phyloP scores from a whole-genome alignment of 2,113 vertebrate genomes.

The Baryphthengus martii region DNA sequence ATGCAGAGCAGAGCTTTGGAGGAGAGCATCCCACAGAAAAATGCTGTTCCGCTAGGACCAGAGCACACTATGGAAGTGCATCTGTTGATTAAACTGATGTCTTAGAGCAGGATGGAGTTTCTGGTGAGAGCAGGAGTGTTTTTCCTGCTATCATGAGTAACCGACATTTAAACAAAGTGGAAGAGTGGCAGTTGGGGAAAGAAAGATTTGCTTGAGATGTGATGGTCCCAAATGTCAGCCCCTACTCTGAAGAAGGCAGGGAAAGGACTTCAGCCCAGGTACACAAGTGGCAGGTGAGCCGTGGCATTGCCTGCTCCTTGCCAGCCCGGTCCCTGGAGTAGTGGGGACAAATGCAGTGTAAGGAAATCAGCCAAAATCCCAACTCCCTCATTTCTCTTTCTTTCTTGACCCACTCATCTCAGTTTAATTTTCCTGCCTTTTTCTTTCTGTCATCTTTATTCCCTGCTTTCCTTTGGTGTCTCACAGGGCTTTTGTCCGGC shows the following conservation, averaged over 20 bases:
- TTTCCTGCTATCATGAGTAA: not conserved
- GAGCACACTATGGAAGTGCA: not conserved
- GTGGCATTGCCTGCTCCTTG: not conserved
- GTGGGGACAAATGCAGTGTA: not conserved
- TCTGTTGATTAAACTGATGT: not conserved
- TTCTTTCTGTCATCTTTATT: not conserved
- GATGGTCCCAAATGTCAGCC: not conserved
- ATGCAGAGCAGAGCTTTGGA: not conserved
- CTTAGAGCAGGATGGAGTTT: not conserved
- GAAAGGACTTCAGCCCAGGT: not conserved
- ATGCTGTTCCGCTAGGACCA: not conserved
- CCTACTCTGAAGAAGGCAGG: not conserved
- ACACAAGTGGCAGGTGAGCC: not conserved
- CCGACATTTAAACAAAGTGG: not conserved
- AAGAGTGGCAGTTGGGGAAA: not conserved
- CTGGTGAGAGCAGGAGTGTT: not conserved
- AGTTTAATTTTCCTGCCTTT: not conserved
- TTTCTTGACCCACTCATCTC: not conserved
- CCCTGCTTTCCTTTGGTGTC: not conserved
- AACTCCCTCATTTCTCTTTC: not conserved
- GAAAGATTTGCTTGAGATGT: not conserved
- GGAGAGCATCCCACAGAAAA: not conserved
- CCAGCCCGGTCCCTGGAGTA: not conserved
- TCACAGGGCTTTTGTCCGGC: not conserved
- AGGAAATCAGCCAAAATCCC: not conserved